Conservation (phyloP, 92 coral and sea anemone species). For the Metridium senile region DNA sequence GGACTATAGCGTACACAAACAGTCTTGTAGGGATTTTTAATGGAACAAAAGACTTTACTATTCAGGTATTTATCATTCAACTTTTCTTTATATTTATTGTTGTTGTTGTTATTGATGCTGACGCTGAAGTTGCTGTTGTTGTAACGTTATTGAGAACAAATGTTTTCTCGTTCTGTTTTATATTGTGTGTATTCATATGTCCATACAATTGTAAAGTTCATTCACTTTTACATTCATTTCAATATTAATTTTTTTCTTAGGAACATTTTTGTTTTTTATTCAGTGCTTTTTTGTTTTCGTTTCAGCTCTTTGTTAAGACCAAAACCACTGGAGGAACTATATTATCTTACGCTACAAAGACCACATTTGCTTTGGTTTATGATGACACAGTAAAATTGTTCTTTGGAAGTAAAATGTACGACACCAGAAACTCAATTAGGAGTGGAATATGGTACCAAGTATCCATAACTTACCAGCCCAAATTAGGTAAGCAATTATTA, state of each 20-base stretch:
- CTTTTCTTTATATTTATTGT: too few species aligned
- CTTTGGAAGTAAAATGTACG: conserved; percentile 32
- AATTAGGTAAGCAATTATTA: not conserved
- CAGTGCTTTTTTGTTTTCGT: not conserved
- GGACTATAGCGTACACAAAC: conserved; percentile 47
- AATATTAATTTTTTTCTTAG: too few species aligned
- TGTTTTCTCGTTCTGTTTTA: too few species aligned
- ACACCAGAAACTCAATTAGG: conserved; percentile 35
- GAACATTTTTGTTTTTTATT: too few species aligned
- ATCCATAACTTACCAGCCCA: conserved; percentile 26
- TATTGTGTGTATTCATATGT: too few species aligned
- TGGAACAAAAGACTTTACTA: conserved; percentile 36
- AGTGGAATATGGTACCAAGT: conserved; percentile 54
- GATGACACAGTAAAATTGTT: conserved; percentile 45
- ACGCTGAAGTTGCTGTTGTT: too few species aligned
- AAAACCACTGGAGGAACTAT: conserved; percentile 52
- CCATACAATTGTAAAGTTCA: too few species aligned
- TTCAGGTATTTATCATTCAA: conserved; percentile 7
- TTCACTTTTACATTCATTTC: too few species aligned
- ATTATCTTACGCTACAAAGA: conserved; percentile 56
- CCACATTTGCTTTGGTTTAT: conserved; percentile 58
- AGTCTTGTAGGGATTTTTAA: conserved; percentile 30
- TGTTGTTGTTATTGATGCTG: not conserved
- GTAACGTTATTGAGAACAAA: too few species aligned
- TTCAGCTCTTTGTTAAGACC: conserved; percentile 54